Evolutionary conservation across 2,888 invertebrate species (phyloP), one percentile per base, ranked within the genome.

Genomic region (Harmothoe impar): DNA sequence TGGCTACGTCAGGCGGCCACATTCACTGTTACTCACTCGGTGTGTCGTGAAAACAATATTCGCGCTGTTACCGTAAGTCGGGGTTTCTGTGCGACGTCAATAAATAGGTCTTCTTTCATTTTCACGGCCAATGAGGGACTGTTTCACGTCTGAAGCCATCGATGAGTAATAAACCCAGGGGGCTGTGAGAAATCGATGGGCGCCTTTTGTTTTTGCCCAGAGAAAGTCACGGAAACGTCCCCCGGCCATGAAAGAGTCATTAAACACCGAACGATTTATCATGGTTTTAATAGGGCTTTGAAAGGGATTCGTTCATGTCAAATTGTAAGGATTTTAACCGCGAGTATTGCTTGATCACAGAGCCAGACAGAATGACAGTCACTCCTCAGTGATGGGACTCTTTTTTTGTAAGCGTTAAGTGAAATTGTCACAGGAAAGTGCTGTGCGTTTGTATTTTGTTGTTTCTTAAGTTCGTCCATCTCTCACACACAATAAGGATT

Each of bases 211-310:
- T 84, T 84, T 84, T 84, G 43, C 43, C 12, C 43, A 43, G 84
- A 51, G 84, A 84, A 84, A 51, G 84, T 84, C 84, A 84, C 84
- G 84, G 29, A 84, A 84, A 23, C 23, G 84, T 31, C 31, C n/a
- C n/a, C 7, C n/a, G 31, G 29, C 72, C 29, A 72, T 72, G 31
- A 72, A 72, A 72, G 72, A 72, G 72, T 25, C 72, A 72, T 72
- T 72, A 72, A 72, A 72, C 29, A 72, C 72, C 0, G 72, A 62
- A 62, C 62, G 62, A 20, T 62, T 62, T 62, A 62, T 62, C 23
- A 62, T 62, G 23, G 23, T 62, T n/a, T n/a, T 43, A 43, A 43
- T 43, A 43, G 5, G 43, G 10, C 10, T 43, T 43, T 43, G 43
- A 43, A 43, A 43, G 43, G 43, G 43, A 43, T 3, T 43, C 62